phyloP scores from a whole-genome alignment of 2,113 vertebrate genomes.

The Dermatemys mawii region DNA sequence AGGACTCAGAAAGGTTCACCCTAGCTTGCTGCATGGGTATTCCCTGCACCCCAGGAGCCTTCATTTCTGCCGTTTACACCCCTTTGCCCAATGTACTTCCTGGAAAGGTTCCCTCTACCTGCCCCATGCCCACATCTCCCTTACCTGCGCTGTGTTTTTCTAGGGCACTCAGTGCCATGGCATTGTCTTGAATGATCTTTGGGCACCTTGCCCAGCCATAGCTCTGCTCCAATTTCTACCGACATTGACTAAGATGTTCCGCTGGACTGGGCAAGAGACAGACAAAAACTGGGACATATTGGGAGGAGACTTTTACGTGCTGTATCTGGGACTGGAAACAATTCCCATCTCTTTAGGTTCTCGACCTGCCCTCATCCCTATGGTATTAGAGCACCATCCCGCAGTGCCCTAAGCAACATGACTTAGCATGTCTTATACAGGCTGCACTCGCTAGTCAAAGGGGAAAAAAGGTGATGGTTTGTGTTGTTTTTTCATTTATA shows the following conservation, averaged over 20 bases:
- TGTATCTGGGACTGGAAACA: neutral
- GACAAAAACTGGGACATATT: neutral
- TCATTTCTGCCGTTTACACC: neutral
- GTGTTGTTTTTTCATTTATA: neutral
- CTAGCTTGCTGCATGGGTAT: neutral
- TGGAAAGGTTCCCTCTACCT: neutral
- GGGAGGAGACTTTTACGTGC: neutral
- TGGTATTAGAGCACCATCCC: neutral
- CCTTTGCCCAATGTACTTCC: neutral
- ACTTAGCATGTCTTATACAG: neutral
- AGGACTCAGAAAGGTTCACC: neutral
- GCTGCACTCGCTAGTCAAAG: neutral
- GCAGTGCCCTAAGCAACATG: neutral
- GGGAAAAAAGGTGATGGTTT: neutral
- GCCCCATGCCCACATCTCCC: neutral
- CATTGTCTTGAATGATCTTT: neutral
- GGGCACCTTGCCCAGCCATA: neutral
- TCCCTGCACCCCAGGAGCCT: neutral
- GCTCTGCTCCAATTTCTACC: neutral
- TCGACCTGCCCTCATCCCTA: neutral
- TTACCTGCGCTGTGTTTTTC: neutral
- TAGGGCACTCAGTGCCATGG: neutral
- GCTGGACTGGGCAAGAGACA: fast-evolving
- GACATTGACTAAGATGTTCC: neutral
- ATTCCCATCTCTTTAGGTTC: neutral